Conservation (phyloP, 2,797 vertebrate genomes). For the Acanthurus leucopareius region DNA sequence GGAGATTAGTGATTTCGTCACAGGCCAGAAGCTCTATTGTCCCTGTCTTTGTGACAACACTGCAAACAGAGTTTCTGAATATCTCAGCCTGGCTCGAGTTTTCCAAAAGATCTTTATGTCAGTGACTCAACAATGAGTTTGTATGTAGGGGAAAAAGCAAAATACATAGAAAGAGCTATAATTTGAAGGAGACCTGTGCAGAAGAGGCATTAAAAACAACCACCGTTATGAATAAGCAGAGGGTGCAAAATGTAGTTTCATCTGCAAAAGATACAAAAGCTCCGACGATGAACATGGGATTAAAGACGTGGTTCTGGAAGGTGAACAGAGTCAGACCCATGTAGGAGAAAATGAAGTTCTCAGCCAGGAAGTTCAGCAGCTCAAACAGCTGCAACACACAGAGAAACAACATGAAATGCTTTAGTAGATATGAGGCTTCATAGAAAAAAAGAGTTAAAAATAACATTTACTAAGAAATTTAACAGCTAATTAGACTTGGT, state of each 20-base stretch:
- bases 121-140: too few species aligned
- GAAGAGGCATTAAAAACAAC: too few species aligned
- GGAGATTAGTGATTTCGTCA: too few species aligned
- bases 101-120: too few species aligned
- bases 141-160: too few species aligned
- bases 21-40: too few species aligned
- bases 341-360: conserved; percentile 99
- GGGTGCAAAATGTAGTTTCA: conserved; percentile 54
- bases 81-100: too few species aligned
- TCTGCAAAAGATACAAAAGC: conserved; percentile 97
- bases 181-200: too few species aligned
- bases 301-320: conserved; percentile 97
- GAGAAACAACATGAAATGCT: conserved; percentile 21
- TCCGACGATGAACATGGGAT: conserved; percentile 93
- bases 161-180: too few species aligned
- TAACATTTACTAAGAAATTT: not conserved
- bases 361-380: conserved; percentile 98
- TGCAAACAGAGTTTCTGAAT: too few species aligned
- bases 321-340: conserved; percentile 98
- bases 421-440: not conserved
- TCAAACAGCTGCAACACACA: conserved; percentile 93
- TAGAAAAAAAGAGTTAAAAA: not conserved
- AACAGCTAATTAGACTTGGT: not conserved
- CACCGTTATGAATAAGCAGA: too few species aligned
- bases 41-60: too few species aligned